Evolutionary conservation across 2,797 vertebrate species (phyloP).

Genomic region (Clarias pachynema): DNA sequence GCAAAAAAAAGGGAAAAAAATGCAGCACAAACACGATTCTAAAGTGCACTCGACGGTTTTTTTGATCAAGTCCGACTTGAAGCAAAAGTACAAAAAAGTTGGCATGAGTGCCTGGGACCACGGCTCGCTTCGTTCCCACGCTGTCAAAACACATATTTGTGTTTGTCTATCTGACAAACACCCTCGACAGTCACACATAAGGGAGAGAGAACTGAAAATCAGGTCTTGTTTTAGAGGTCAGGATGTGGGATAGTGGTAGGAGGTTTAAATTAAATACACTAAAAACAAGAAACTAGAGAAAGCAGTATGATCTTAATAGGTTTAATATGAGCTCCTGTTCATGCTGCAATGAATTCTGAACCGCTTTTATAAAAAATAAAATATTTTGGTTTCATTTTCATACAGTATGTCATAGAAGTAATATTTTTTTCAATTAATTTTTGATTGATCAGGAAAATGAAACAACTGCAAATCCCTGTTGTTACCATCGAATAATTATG

Average conservation of each 20-base stretch:
- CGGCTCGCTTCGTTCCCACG: conserved; percentile 1
- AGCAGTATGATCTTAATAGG: background rate
- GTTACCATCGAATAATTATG: background rate
- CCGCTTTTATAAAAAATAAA: background rate
- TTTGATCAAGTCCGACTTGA: background rate
- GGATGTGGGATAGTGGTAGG: background rate
- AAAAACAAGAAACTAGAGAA: background rate
- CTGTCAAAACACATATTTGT: background rate
- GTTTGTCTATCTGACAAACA: background rate
- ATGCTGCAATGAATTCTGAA: background rate
- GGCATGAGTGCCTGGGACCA: background rate
- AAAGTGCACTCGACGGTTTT: background rate
- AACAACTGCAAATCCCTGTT: background rate
- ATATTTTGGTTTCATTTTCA: background rate
- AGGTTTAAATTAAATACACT: background rate
- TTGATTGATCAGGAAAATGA: background rate
- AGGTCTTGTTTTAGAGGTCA: background rate
- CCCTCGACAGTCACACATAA: background rate
- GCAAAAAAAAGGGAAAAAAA: background rate
- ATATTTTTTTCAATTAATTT: too few species aligned
- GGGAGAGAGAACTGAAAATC: background rate
- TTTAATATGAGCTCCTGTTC: background rate
- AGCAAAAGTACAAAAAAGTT: conserved; percentile 7
- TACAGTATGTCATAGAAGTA: background rate
- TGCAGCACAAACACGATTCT: background rate